Percentiles rank a stretch among this genome's conserved stretches.
Evolutionary conservation across 2,888 invertebrate species (phyloP).

Genomic region (Troides helena): DNA sequence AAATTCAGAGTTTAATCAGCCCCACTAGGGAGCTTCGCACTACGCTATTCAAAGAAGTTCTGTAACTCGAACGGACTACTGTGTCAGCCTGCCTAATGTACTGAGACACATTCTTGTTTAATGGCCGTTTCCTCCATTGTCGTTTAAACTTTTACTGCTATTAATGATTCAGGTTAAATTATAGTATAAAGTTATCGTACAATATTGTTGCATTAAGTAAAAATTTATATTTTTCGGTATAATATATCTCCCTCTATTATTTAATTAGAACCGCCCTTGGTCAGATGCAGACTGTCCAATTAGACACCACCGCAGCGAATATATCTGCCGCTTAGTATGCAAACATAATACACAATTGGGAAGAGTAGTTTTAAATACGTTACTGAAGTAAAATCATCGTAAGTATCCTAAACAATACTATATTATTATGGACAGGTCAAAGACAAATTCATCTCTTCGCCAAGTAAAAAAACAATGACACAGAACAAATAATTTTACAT

Average conservation of each 20-base stretch:
- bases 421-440: neutral
- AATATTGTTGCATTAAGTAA: neutral
- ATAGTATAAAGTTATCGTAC: neutral
- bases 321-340: too few relatives aligned
- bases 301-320: too few relatives aligned
- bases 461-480: neutral
- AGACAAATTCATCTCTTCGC: neutral
- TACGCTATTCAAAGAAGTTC: slow-evolving; percentile 4
- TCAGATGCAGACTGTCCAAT: too few relatives aligned
- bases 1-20: slow-evolving; percentile 2
- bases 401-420: too few relatives aligned
- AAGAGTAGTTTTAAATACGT: too few relatives aligned
- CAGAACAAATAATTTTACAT: too few relatives aligned
- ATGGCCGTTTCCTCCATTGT: slow-evolving; percentile 2
- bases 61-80: slow-evolving; percentile 5
- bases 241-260: neutral
- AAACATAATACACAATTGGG: too few relatives aligned
- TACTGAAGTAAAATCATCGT: too few relatives aligned
- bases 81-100: slow-evolving; percentile 14
- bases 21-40: slow-evolving; percentile 1
- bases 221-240: neutral
- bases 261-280: too few relatives aligned
- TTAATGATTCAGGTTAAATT: neutral
- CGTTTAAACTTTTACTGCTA: slow-evolving; percentile 9
- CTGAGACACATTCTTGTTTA: slow-evolving; percentile 14